A percentile compares a stretch with the other conserved stretches of the same genome.
Conservation (phyloP, 2,797 vertebrate genomes). For the Tamandua tetradactyla region DNA sequence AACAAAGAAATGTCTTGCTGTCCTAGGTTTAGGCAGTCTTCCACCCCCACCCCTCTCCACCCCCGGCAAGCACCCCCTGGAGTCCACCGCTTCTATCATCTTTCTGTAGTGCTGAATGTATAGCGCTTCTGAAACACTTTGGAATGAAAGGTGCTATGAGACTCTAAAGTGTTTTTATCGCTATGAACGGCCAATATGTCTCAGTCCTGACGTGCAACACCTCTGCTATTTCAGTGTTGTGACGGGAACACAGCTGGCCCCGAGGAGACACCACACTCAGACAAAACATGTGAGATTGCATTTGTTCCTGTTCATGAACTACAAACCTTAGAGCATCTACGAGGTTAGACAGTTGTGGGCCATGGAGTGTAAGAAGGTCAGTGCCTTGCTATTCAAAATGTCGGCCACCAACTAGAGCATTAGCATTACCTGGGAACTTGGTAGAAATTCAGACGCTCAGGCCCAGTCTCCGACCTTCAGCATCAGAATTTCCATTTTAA, state of each 20-base stretch:
- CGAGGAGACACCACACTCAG: neutral
- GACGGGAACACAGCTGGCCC: conserved; percentile 61
- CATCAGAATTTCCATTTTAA: conserved; percentile 22
- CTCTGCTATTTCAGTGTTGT: conserved; percentile 83
- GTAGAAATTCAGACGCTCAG: neutral
- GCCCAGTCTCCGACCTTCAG: neutral
- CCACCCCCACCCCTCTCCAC: conserved; percentile 55
- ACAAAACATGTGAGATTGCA: conserved; percentile 53
- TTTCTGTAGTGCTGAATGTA: conserved; percentile 67
- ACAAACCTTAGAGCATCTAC: neutral
- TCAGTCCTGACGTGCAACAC: conserved; percentile 78
- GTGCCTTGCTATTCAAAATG: neutral
- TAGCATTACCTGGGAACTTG: neutral
- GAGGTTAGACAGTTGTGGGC: neutral
- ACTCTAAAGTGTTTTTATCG: conserved; percentile 80
- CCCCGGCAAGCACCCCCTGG: conserved; percentile 2
- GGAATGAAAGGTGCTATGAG: conserved; percentile 80
- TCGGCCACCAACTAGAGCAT: neutral
- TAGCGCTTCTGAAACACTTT: conserved; percentile 74
- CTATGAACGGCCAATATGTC: conserved; percentile 78
- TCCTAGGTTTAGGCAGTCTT: neutral
- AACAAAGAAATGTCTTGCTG: conserved; percentile 34
- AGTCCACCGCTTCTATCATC: conserved; percentile 68
- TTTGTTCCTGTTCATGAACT: neutral
- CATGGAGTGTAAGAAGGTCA: neutral